Evolutionary conservation across 2,113 vertebrate species (phyloP).

Genomic region (Felis chaus): DNA sequence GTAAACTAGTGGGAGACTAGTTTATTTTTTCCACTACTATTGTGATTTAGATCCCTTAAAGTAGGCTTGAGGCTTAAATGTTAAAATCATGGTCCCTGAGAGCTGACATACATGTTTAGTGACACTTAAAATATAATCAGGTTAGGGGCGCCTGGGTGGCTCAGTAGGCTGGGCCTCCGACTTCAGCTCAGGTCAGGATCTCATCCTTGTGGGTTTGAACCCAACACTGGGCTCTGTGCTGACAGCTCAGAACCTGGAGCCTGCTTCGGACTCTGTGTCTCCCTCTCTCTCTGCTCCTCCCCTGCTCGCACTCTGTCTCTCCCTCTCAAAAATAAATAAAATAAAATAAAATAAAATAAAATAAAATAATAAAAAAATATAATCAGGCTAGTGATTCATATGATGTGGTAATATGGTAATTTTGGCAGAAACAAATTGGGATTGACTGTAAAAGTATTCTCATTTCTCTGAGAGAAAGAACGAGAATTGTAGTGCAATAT

Average conservation of each 20-base stretch:
- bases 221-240: no score
- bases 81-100: not conserved
- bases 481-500: not conserved
- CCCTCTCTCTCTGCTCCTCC: no score
- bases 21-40: not conserved
- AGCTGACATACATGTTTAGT: not conserved
- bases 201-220: no score
- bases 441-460: not conserved
- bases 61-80: not conserved
- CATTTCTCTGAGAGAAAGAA: not conserved
- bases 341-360: no score
- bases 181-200: no score
- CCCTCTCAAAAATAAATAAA: no score
- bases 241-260: no score
- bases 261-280: no score
- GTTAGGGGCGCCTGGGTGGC: not conserved
- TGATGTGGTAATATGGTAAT: not conserved
- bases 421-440: not conserved
- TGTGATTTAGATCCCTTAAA: not conserved
- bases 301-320: no score
- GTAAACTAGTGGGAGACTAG: not conserved
- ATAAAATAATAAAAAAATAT: not conserved
- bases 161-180: no score
- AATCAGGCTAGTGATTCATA: not conserved
- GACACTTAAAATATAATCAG: not conserved